phyloP scores from a whole-genome alignment of 1,140 invertebrate genomes.

The Cydia fagiglandana region DNA sequence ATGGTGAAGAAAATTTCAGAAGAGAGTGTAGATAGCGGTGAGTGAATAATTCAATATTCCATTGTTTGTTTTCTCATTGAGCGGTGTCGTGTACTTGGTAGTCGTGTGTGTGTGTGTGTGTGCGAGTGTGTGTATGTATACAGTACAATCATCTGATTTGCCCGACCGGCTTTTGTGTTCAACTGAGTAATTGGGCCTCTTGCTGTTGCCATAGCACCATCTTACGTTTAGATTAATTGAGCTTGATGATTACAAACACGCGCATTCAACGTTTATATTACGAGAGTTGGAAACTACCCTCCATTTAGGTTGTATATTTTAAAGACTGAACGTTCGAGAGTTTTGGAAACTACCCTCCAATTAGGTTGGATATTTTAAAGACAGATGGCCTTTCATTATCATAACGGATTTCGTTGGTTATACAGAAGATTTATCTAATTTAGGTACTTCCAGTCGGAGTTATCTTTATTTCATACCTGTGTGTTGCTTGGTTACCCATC shows the following conservation, averaged over 20 bases:
- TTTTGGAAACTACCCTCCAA: not conserved
- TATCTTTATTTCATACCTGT: too few relatives aligned
- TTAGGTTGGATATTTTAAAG: not conserved
- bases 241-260: not conserved
- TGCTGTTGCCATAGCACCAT: conserved; percentile 33
- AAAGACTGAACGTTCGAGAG: not conserved
- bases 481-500: too few relatives aligned
- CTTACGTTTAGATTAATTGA: conserved; percentile 2
- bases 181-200: conserved; percentile 33
- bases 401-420: too few relatives aligned
- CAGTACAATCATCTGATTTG: conserved; percentile 33
- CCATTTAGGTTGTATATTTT: not conserved
- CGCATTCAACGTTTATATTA: not conserved
- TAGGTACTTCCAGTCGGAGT: too few relatives aligned
- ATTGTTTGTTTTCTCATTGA: conserved; percentile 34
- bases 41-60: conserved; percentile 45
- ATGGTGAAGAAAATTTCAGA: conserved; percentile 80
- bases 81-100: conserved; percentile 8
- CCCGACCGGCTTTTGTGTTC: conserved; percentile 44
- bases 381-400: too few relatives aligned
- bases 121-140: conserved; percentile 29
- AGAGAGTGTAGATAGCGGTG: conserved; percentile 78
- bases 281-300: not conserved
- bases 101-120: conserved; percentile 26
- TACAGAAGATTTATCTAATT: too few relatives aligned